Evolutionary conservation across 1,140 invertebrate genomes (phyloP).

Genomic region (Anoplophora glabripennis): DNA sequence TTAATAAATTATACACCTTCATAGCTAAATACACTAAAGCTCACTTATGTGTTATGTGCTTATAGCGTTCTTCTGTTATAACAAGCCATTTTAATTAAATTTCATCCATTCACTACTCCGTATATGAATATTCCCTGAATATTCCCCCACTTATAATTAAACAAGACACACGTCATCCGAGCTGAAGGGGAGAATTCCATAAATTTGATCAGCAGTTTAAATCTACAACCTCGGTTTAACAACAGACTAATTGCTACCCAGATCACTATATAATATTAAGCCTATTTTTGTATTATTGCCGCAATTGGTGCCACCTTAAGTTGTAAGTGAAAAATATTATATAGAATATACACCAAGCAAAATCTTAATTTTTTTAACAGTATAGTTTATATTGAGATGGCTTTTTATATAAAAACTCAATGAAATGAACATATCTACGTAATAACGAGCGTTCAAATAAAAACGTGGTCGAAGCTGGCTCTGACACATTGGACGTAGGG

Average conservation of each 20-base stretch:
- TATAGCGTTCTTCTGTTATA: constrained; percentile 17
- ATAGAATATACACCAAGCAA: too few species aligned
- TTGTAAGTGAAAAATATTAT: too few species aligned
- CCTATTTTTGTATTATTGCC: too few species aligned
- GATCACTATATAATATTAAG: too few species aligned
- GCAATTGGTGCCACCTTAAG: too few species aligned
- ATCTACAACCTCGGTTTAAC: constrained; percentile 19
- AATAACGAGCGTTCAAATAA: too few species aligned
- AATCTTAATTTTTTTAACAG: too few species aligned
- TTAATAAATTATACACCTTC: constrained; percentile 19
- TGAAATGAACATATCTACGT: too few species aligned
- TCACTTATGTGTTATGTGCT: constrained; percentile 13
- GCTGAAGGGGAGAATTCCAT: constrained; percentile 22
- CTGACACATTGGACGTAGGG: too few species aligned
- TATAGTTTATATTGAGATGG: too few species aligned
- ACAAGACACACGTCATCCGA: constrained; percentile 29
- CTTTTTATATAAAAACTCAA: too few species aligned
- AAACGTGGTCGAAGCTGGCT: too few species aligned
- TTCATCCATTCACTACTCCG: constrained; percentile 22
- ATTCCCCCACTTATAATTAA: constrained; percentile 28
- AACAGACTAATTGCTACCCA: background rate
- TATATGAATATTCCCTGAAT: constrained; percentile 15
- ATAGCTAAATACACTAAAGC: constrained; percentile 4
- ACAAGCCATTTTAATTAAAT: constrained; percentile 31
- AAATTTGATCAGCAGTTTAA: constrained; percentile 24